Base-by-base conservation (phyloP, 2,888 invertebrate genomes). In the Parochlus steinenii region DNA sequence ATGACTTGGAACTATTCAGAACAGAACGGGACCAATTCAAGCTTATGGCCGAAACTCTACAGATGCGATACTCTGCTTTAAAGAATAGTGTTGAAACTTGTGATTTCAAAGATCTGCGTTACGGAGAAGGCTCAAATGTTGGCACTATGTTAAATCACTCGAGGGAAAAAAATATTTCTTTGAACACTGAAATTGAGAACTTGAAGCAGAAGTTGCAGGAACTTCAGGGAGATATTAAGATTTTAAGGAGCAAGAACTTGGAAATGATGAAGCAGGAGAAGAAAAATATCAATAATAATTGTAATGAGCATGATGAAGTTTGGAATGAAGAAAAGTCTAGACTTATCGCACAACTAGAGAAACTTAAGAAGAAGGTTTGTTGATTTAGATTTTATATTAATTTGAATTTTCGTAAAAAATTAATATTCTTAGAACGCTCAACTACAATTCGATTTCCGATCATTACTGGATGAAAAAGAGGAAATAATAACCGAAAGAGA, bases 401-500 rank as follows among this genome's bases (percentile, higher is more conserved):
- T 8, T 18, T 12, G 10, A 5, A 18, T 4, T 15, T 22, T 14
- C 30, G 2, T 2, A 27, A 19, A 16, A 15, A 24, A 20, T 16
- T 33, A 19, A 29, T 34, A 35, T 39, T 50, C 53, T 26, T 50
- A 80, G 74, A 78, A 71, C 52, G 66, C 67, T 43, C 79, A 82
- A 55, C 55, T 85, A 31, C 73, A 78, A 47, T 62, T 71, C 29
- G 85, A 87, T 55, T 64, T 86, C 20, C 71, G 82, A 52, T 69
- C 74, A 5, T 67, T 82, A 18, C 55, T 86, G 28, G 86, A 86
- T 54, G 86, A 86, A 51, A 86, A 85, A 50, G 83, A 85, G 49
- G 86, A 86, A 50, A 55, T 80, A 20, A 71, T 76, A 12, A 73
- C 71, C 5, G 83, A 86, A 51, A 63, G 83, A 40, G 85, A 86